Evolutionary conservation across 2,888 invertebrate species (phyloP).

Genomic region (Aphodius sticticus): DNA sequence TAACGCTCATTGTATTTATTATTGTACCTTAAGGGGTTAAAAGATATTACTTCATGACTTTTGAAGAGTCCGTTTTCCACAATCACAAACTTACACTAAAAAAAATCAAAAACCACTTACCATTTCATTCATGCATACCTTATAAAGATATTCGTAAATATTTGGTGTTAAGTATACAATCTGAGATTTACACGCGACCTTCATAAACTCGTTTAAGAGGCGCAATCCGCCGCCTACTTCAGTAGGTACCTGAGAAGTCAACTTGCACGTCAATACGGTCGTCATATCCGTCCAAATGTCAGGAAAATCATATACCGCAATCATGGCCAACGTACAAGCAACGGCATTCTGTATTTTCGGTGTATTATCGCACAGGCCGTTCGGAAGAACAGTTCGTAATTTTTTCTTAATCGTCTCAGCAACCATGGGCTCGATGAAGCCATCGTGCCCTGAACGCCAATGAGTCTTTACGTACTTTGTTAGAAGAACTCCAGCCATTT

Average conservation of each 20-base stretch:
- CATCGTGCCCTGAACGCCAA: constrained; percentile 36
- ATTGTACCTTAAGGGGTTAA: too few species aligned
- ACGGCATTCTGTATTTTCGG: constrained; percentile 38
- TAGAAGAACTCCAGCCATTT: constrained; percentile 42
- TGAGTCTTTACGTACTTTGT: constrained; percentile 40
- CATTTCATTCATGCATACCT: constrained; percentile 33
- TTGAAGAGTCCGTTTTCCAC: background rate
- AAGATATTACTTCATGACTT: too few species aligned
- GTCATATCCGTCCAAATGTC: constrained; percentile 37
- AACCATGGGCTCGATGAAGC: constrained; percentile 38
- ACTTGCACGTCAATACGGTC: constrained; percentile 33
- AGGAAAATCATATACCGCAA: constrained; percentile 40
- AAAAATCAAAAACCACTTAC: constrained; percentile 25
- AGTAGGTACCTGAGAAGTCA: constrained; percentile 33
- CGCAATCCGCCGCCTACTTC: constrained; percentile 37
- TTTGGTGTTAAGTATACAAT: constrained; percentile 30
- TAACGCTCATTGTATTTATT: too few species aligned
- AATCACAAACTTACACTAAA: background rate
- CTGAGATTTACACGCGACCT: constrained; percentile 31
- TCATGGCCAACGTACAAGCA: constrained; percentile 38
- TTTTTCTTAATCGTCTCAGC: constrained; percentile 39
- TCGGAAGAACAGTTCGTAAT: constrained; percentile 37
- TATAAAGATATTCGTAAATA: constrained; percentile 35
- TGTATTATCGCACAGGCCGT: constrained; percentile 35
- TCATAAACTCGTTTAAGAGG: constrained; percentile 39